Base-by-base conservation (phyloP, 2,888 invertebrate genomes). In the Papilio elwesi region DNA sequence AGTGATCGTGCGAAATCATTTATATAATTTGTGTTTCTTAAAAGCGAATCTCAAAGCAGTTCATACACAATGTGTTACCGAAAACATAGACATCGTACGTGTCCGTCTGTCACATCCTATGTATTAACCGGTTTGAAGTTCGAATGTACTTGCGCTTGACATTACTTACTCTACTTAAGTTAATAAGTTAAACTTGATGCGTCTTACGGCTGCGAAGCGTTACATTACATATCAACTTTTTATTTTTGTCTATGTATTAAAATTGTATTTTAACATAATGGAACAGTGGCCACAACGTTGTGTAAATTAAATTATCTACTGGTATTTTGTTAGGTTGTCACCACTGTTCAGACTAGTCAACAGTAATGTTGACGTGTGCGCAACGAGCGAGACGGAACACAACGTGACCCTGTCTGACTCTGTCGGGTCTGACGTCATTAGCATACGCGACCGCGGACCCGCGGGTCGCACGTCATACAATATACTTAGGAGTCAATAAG, bases 1-100 rank as follows among this genome's bases (percentile, higher is more conserved):
- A 55, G 78, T 79, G 74, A 68, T 75, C 72, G 85, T 85, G 87
- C 85, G 84, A 86, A 81, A 78, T 77, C 79, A 80, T 64, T 64
- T 55, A 51, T 55, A 66, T 13, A 63, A 51, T 57, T 13, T 6
- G 73, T 73, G 73, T 65, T n/a, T 48, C 13, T 53, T 49, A 48
- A 64, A 57, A 68, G 68, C 65, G 9, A 36, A 48, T 10, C 16
- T 52, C 48, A 36, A 13, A 57, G 13, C 36, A 8, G 57, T 57
- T 36, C 12, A 13, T 13, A 36, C 57, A 9, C 6, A 9, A 9
- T 5, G 43, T 43, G 26, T 26, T 4, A 26, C 26, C 26, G 26
- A 26, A 55, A 26, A 26, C 52, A 53, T 9, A 7, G 57, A 49
- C 11, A 26, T 26, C 26, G 26, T 26, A 1, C 26, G 26, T 26